phyloP scores from a whole-genome alignment of 1,140 invertebrate genomes.

The Sesamia nonagrioides region DNA sequence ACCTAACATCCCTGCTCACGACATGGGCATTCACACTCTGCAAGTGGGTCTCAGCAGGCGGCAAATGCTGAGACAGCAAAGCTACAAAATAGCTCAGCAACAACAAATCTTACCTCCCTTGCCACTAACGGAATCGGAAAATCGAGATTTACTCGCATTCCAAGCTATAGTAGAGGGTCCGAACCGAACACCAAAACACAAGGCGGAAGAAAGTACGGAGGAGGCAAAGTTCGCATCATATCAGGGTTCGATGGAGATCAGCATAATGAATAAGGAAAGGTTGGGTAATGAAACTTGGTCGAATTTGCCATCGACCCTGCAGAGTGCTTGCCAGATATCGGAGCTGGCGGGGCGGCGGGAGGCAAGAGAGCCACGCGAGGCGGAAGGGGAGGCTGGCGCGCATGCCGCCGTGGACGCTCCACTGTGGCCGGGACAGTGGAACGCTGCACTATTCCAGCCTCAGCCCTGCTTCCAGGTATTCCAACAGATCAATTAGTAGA shows the following conservation, averaged over 20 bases:
- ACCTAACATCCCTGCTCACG: conserved; percentile 76
- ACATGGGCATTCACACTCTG: conserved; percentile 79
- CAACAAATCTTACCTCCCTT: conserved; percentile 90
- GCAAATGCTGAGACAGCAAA: conserved; percentile 93
- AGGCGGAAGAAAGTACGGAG: conserved; percentile 73
- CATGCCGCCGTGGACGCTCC: conserved; percentile 66
- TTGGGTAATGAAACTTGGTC: conserved; percentile 88
- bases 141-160: conserved; percentile 89
- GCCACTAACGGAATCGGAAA: conserved; percentile 88
- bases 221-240: conserved; percentile 77
- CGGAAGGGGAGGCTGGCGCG: conserved; percentile 55
- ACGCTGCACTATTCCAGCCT: conserved; percentile 81
- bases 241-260: conserved; percentile 86
- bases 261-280: conserved; percentile 84
- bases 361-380: conserved; percentile 61
- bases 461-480: conserved; percentile 88
- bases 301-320: conserved; percentile 88
- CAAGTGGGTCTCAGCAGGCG: conserved; percentile 88
- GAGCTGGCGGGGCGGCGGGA: conserved; percentile 82
- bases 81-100: conserved; percentile 93
- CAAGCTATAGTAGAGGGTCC: conserved; percentile 88
- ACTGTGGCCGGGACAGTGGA: conserved; percentile 84
- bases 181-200: conserved; percentile 75
- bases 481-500: conserved; percentile 87
- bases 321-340: conserved; percentile 89